A percentile compares a stretch with the other conserved stretches of the same genome.
These are phyloP conservation scores for Loriculus beryllinus DNA, from an alignment of 2,797 vertebrate genomes.

Conservation along the genomic window DNA sequence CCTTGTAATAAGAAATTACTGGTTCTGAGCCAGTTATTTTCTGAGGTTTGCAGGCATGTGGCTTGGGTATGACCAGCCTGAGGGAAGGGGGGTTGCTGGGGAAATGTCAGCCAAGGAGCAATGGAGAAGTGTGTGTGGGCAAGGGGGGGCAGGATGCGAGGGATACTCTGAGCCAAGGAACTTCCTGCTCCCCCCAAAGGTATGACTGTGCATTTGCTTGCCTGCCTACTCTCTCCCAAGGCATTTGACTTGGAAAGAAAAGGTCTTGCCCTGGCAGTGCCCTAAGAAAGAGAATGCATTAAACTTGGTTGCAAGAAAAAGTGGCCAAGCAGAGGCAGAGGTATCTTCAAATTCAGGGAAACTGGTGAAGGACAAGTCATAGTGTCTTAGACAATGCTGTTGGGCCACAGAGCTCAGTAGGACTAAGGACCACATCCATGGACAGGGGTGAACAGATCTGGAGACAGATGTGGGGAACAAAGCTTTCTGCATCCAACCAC, in stretches of 20 bases:
- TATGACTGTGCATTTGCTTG: not conserved
- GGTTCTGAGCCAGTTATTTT: not conserved
- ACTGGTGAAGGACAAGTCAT: not conserved
- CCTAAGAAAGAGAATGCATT: not conserved
- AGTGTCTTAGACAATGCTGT: not conserved
- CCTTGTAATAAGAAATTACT: not conserved
- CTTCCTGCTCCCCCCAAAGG: not conserved
- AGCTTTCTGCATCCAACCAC: not conserved
- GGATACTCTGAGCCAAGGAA: not conserved
- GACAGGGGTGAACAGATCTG: not conserved
- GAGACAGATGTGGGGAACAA: not conserved
- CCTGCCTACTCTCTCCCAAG: not conserved
- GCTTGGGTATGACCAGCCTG: not conserved
- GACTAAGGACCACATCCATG: accelerated
- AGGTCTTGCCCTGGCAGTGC: not conserved
- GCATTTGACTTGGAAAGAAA: not conserved
- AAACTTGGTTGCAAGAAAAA: not conserved
- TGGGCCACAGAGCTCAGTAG: not conserved
- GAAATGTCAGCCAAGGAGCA: conserved; percentile 32
- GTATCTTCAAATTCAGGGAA: not conserved
- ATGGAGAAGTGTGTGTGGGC: not conserved
- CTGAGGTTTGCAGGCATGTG: not conserved
- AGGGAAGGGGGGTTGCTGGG: not conserved
- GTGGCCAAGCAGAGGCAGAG: not conserved
- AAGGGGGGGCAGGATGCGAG: accelerated